A percentile compares a stretch with the other conserved stretches of the same genome.
Conservation (phyloP, 2,113 vertebrate genomes). For the Macrotus californicus region DNA sequence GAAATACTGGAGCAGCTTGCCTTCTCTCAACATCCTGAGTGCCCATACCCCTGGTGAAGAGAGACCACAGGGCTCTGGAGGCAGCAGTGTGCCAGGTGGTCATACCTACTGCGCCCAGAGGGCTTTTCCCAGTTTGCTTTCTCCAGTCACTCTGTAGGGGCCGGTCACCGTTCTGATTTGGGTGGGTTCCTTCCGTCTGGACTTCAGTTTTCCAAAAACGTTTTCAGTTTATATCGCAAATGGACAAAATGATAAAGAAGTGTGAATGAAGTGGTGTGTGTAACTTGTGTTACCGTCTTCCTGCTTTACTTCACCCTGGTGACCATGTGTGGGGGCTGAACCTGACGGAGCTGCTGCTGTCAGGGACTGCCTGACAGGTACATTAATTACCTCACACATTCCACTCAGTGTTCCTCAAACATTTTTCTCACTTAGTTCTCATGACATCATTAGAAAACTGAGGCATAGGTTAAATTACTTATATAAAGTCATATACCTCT, state of each 20-base stretch:
- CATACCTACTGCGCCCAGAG: no score
- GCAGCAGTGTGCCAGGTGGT: background rate
- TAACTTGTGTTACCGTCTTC: background rate
- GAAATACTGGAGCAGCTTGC: background rate
- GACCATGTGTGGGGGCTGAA: no score
- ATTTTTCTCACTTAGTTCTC: background rate
- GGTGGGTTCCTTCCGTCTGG: background rate
- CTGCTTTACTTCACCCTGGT: background rate
- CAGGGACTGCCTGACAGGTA: background rate
- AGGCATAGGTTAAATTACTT: background rate
- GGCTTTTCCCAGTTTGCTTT: background rate
- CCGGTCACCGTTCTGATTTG: background rate
- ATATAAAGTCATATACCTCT: background rate
- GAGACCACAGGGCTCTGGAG: background rate
- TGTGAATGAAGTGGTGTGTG: background rate
- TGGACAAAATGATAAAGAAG: background rate
- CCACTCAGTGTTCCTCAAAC: background rate
- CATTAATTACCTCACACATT: background rate
- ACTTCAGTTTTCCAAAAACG: background rate
- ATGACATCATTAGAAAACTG: background rate
- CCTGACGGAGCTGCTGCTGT: background rate
- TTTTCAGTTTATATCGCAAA: background rate
- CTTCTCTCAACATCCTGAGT: background rate
- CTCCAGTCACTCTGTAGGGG: background rate
- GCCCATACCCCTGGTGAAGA: rapidly evolving